These are phyloP conservation scores for Heliconius cydno DNA, from an alignment of 2,888 invertebrate genomes.

Conservation along the genomic window DNA sequence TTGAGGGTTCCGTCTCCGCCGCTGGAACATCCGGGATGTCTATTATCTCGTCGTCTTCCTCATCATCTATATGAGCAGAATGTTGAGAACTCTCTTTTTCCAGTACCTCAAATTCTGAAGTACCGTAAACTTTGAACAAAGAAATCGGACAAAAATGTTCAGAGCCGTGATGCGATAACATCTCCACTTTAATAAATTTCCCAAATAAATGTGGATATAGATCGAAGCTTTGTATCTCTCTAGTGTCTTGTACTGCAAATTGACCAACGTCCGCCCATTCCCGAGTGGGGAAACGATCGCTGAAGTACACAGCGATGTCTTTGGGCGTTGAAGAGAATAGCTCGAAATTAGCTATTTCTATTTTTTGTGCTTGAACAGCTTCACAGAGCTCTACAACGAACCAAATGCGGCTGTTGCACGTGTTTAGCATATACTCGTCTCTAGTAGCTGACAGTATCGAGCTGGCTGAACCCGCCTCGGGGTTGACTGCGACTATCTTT, in stretches of 20 bases:
- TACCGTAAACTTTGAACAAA: constrained; percentile 96
- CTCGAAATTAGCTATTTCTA: constrained; percentile 98
- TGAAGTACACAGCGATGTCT: constrained; percentile 93
- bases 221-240: constrained; percentile 93
- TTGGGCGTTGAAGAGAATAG: constrained; percentile 98
- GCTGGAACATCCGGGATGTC: constrained; percentile 80
- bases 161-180: constrained; percentile 96
- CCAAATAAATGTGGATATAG: constrained; percentile 92
- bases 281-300: constrained; percentile 94
- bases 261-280: constrained; percentile 96
- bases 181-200: constrained; percentile 94
- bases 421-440: constrained; percentile 99
- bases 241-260: constrained; percentile 93
- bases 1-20: constrained; percentile 81
- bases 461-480: constrained; percentile 94
- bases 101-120: constrained; percentile 94
- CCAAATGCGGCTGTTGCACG: constrained; percentile 96
- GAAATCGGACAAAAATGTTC: constrained; percentile 99
- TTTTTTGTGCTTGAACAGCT: constrained; percentile 96
- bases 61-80: constrained; percentile 85
- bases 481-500: constrained; percentile 96
- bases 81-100: constrained; percentile 91
- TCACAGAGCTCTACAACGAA: constrained; percentile 99
- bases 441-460: constrained; percentile 94
- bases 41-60: constrained; percentile 86